phyloP scores from a whole-genome alignment of 2,113 vertebrate genomes.

The Lycocorax pyrrhopterus region DNA sequence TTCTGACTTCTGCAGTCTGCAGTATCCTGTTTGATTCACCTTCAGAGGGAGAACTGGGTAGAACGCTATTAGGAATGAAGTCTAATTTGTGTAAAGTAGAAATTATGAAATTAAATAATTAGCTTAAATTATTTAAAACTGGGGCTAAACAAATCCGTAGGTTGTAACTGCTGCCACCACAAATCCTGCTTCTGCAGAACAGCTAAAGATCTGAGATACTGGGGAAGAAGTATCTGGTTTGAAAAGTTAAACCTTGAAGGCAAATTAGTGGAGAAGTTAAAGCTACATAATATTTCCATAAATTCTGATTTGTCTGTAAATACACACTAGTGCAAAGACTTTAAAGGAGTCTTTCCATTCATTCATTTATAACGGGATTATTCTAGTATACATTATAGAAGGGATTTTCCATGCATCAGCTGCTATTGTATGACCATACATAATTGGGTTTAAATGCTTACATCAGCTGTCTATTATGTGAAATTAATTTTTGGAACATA shows the following conservation, averaged over 20 bases:
- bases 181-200: not conserved
- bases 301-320: constrained; percentile 9
- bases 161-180: not conserved
- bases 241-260: not conserved
- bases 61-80: not conserved
- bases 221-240: not conserved
- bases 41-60: not conserved
- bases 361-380: constrained; percentile 61
- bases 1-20: not conserved
- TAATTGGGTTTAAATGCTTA: constrained; percentile 61
- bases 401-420: constrained; percentile 54
- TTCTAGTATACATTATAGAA: constrained; percentile 30
- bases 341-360: constrained; percentile 47
- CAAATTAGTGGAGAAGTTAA: not conserved
- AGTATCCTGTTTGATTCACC: not conserved
- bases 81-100: not conserved
- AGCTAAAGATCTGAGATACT: not conserved
- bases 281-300: not conserved
- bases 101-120: not conserved
- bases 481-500: constrained; percentile 70
- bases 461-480: constrained; percentile 65
- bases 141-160: not conserved
- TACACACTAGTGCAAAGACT: not conserved
- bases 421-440: constrained; percentile 37
- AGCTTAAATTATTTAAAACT: not conserved